Evolutionary conservation across 1,140 invertebrate genomes (phyloP), one percentile per base, ranked within the genome.

Genomic region (Sitophilus oryzae): DNA sequence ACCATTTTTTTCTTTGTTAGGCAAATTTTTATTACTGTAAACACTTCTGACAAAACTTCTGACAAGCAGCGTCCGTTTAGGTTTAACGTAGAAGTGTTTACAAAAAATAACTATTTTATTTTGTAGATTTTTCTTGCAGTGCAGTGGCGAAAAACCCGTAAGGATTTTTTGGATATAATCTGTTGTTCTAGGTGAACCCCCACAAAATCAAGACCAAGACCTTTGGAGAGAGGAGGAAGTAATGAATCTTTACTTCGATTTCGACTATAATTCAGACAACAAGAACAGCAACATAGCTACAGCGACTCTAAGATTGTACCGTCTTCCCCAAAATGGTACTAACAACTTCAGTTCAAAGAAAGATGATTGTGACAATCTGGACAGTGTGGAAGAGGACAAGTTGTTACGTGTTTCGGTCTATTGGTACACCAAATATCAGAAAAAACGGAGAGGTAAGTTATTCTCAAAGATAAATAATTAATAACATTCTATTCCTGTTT

Each of bases 381-480:
- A 62, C 4, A 63, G 66, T 4, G 58, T 57, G 1, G 73, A 73
- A 3, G 77, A 80, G 15, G 79, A 82, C 16, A 78, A 77, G 58
- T 74, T 79, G 51, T 75, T 82, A 23, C 71, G 79, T 50, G 76
- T 83, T 55, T 81, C 80, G 0, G 74, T 82, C 9, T 82, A 78
- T 52, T 81, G 76, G 64, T 83, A 82, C 60, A 80, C 76, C 2
- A 75, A 74, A 46, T 74, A 79, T 0, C 56, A 80, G 14, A 81
- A 77, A 51, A 67, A 64, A 56, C 73, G 79, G 56, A 71, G 75
- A 73, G 74, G 78, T 81, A 66, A 69, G 68, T n/a, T 19, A 2
- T n/a, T n/a, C n/a, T n/a, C n/a, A 34, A 37, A 21, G 25, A 18
- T 46, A 46, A 46, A 46, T 9, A 15, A 1, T 35, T 46, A 14